These are phyloP conservation scores for Zenarchopterus dispar DNA, from an alignment of 2,797 vertebrate species.

Conservation along the genomic window DNA sequence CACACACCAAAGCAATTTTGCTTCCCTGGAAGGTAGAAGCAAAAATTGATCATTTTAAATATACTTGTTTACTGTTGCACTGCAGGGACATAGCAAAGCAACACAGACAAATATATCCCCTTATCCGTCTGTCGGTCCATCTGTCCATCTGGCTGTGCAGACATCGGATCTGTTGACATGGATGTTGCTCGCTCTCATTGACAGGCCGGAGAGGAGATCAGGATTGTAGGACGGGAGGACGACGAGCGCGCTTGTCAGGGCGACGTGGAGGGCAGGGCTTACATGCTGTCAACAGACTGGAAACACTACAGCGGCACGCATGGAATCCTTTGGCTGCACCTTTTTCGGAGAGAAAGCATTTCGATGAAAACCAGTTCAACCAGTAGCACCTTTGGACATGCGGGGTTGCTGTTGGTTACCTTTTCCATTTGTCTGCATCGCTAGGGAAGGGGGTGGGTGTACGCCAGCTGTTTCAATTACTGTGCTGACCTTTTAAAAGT, in stretches of 20 bases:
- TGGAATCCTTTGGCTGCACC: constrained; percentile 48
- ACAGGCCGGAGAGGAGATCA: constrained; percentile 43
- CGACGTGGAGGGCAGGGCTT: constrained; percentile 32
- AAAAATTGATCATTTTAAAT: constrained; percentile 61
- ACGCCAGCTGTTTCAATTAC: constrained; percentile 55
- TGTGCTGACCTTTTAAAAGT: constrained; percentile 57
- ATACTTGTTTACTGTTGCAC: constrained; percentile 43
- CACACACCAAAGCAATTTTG: constrained; percentile 35
- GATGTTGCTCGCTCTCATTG: constrained; percentile 45
- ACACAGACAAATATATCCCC: constrained; percentile 45
- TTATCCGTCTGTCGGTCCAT: constrained; percentile 44
- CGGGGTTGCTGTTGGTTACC: constrained; percentile 6
- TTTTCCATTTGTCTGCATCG: constrained; percentile 28
- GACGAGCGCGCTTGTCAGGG: constrained; percentile 51
- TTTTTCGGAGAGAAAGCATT: not conserved
- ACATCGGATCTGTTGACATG: constrained; percentile 45
- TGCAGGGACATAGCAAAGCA: constrained; percentile 21
- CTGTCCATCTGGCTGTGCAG: constrained; percentile 36
- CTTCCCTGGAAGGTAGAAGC: constrained; percentile 32
- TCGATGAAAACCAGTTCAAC: constrained; percentile 59
- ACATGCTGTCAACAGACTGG: constrained; percentile 25
- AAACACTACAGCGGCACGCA: constrained; percentile 44
- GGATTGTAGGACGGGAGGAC: constrained; percentile 57
- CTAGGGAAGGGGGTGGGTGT: constrained; percentile 22
- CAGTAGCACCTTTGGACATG: constrained; percentile 35